Base-by-base conservation (phyloP, 2,113 vertebrate genomes). In the Microtus ochrogaster region DNA sequence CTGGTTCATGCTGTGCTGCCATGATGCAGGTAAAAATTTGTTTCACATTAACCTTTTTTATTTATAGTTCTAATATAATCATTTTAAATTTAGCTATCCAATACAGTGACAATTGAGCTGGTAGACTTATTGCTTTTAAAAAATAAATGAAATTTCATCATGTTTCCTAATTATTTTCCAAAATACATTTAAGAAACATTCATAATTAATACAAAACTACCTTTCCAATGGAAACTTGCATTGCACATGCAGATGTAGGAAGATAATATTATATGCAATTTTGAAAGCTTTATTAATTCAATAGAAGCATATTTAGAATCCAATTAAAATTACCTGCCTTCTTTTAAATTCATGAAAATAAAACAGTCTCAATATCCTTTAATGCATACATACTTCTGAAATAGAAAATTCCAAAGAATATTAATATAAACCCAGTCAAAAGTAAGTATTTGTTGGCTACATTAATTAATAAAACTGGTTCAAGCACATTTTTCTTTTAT, bases 171-270 rank as follows among this genome's bases (percentile, higher is more conserved):
- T 79, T 92, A 63, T 19, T 92, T 92, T 92, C 63, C 28, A 94
- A 89, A 96, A 91, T 85, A 2, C 24, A 58, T 82, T 49, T 77
- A 78, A 92, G 52, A 86, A 1, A 83, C 14, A 73, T 87, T 90
- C 65, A 87, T 52, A 49, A 65, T 47, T 77, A 58, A 90, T 93
- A 92, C 4, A 92, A 49, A 90, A 92, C 68, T 76, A 6, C 3
- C 78, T 88, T 94, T 83, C 4, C 44, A 89, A 61, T 66, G 22
- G 6, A 58, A 52, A 0, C 1, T 84, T 28, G 81, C 2, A 7
- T 83, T 74, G 39, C 11, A 61, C 19, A 78, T 49, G 28, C 76
- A 66, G 10, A 36, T 66, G 17, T 16, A 77, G 24, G 22, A 72
- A 77, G 12, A 17, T 70, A 77, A 91, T 74, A 73, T 30, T 14